Evolutionary conservation across 2,113 vertebrate genomes (phyloP).

Genomic region (Dicrurus megarhynchus): DNA sequence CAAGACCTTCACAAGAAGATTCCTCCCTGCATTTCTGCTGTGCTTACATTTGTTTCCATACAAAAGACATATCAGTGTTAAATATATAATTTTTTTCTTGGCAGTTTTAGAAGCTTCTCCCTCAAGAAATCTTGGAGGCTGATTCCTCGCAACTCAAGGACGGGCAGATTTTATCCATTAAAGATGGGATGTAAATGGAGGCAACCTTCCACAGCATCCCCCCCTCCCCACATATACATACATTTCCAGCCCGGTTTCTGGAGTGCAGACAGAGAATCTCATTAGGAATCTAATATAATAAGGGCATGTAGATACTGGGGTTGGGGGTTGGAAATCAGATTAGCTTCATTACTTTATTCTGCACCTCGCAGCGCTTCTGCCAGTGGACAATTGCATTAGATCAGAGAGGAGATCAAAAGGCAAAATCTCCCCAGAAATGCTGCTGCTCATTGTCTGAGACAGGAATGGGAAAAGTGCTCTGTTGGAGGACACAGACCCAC

Average conservation of each 20-base stretch:
- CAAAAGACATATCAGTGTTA: not conserved
- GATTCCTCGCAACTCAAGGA: slow-evolving; percentile 82
- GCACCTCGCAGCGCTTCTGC: slow-evolving; percentile 90
- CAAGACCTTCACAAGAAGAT: not conserved
- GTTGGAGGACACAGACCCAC: slow-evolving; percentile 5
- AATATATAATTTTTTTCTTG: not conserved
- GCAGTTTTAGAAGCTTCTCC: not conserved
- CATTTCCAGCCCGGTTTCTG: slow-evolving; percentile 76
- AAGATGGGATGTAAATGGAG: slow-evolving; percentile 94
- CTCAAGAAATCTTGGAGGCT: slow-evolving; percentile 53
- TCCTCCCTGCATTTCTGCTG: not conserved
- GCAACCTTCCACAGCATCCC: slow-evolving; percentile 76
- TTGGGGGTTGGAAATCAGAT: slow-evolving; percentile 92
- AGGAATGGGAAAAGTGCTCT: not conserved
- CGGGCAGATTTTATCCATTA: slow-evolving; percentile 91
- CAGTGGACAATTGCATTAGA: slow-evolving; percentile 97
- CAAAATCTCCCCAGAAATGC: slow-evolving; percentile 80
- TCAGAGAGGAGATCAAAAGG: slow-evolving; percentile 88
- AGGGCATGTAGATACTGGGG: slow-evolving; percentile 92
- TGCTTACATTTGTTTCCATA: not conserved
- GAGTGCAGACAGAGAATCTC: slow-evolving; percentile 88
- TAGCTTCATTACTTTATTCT: slow-evolving; percentile 98
- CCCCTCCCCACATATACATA: slow-evolving; percentile 43
- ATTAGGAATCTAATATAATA: slow-evolving; percentile 99
- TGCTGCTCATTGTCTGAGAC: slow-evolving; percentile 62